Evolutionary conservation across 2,888 invertebrate species (phyloP).

Genomic region (Lycaena phlaeas): DNA sequence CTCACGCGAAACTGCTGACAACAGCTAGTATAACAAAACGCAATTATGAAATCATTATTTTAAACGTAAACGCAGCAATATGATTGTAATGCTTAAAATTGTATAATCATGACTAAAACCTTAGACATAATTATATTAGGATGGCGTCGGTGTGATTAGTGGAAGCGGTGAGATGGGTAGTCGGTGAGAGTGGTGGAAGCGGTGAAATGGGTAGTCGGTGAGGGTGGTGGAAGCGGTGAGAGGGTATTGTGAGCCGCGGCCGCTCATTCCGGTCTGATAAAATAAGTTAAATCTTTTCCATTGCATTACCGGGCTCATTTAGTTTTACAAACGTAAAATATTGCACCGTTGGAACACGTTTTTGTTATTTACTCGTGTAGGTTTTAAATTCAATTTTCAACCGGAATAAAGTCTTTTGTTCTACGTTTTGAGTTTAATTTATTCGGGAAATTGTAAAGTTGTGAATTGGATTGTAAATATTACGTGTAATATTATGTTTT

Average conservation of each 20-base stretch:
- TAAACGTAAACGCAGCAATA: too few species aligned
- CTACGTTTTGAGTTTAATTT: neutral
- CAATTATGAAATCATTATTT: too few species aligned
- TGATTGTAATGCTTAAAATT: too few species aligned
- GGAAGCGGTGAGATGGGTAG: too few species aligned
- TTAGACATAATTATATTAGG: constrained; percentile 3
- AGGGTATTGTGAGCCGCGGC: neutral
- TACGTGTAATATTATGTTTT: neutral
- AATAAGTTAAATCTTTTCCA: constrained; percentile 3
- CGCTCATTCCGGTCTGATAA: neutral
- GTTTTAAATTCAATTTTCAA: constrained; percentile 2
- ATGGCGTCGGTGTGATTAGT: too few species aligned
- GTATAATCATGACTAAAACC: too few species aligned
- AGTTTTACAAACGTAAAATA: constrained; percentile 1
- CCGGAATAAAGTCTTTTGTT: neutral
- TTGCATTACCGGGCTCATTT: constrained; percentile 4
- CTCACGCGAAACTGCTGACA: too few species aligned
- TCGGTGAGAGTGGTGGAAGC: too few species aligned
- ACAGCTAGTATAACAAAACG: too few species aligned
- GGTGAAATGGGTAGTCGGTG: too few species aligned
- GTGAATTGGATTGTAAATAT: neutral
- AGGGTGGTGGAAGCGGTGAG: neutral
- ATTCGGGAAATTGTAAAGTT: neutral
- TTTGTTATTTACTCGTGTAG: neutral
- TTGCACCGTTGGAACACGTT: neutral